A percentile compares a stretch with the other conserved stretches of the same genome.
These are phyloP conservation scores for Rhincodon typus DNA, from an alignment of 2,797 vertebrate genomes.

Conservation along the genomic window DNA sequence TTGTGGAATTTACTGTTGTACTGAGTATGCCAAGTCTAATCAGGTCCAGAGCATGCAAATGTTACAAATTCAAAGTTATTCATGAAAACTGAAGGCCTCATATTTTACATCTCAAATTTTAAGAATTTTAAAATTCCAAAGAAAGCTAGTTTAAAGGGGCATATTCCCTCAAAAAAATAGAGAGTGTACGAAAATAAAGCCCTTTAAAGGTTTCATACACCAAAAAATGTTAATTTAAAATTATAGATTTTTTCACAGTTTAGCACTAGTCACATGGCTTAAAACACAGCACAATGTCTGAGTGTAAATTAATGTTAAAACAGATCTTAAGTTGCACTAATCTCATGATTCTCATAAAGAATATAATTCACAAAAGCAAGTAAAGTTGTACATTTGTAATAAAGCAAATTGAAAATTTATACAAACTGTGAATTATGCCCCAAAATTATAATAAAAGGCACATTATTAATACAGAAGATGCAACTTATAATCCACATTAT, in stretches of 20 bases:
- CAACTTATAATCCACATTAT: not conserved
- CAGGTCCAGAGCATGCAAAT: not conserved
- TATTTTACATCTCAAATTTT: not conserved
- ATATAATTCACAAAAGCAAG: not conserved
- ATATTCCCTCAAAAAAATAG: not conserved
- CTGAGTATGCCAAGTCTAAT: not conserved
- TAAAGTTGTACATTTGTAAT: not conserved
- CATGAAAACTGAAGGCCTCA: not conserved
- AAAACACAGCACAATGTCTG: not conserved
- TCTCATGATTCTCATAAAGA: not conserved
- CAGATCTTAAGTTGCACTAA: not conserved
- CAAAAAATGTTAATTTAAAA: not conserved
- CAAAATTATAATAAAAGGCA: not conserved
- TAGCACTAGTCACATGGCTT: not conserved
- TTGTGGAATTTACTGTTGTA: not conserved
- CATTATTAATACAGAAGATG: not conserved
- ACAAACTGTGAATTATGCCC: not conserved
- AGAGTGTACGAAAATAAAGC: not conserved
- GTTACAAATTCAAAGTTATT: not conserved
- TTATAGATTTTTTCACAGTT: not conserved
- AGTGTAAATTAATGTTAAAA: slow-evolving; percentile 21
- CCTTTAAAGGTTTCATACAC: not conserved
- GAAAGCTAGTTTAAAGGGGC: not conserved
- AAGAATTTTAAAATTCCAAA: not conserved
- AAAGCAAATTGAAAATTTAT: not conserved